phyloP scores from a whole-genome alignment of 2,113 vertebrate genomes.

The Hepsetus odoe region DNA sequence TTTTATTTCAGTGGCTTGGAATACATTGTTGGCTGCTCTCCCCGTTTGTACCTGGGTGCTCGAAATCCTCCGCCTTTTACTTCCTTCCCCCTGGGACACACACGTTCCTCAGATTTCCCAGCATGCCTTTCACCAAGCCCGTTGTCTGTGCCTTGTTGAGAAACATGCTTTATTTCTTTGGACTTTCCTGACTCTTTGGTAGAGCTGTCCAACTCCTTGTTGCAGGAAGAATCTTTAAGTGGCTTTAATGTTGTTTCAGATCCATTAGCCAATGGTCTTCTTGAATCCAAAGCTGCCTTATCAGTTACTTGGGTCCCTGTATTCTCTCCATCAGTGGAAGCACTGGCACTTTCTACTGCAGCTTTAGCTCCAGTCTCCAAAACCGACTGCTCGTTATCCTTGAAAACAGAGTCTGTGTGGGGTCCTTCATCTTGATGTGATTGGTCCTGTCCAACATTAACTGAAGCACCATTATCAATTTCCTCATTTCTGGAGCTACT shows the following conservation, averaged over 20 bases:
- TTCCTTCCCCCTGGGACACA: constrained; percentile 72
- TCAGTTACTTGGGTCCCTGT: constrained; percentile 28
- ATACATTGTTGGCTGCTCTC: constrained; percentile 7
- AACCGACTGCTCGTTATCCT: constrained; percentile 63
- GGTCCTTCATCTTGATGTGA: constrained; percentile 65
- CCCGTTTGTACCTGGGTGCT: constrained; percentile 71
- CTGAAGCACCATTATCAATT: constrained; percentile 40
- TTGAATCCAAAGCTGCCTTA: constrained; percentile 43
- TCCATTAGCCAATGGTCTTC: constrained; percentile 18
- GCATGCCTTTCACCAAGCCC: constrained; percentile 45
- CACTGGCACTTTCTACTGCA: constrained; percentile 58
- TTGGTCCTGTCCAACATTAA: constrained; percentile 58
- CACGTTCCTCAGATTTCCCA: constrained; percentile 63
- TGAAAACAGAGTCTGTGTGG: constrained; percentile 71
- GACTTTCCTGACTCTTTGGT: constrained; percentile 21
- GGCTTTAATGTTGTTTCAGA: constrained; percentile 33
- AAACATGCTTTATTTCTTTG: constrained; percentile 6
- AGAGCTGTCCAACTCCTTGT: constrained; percentile 12
- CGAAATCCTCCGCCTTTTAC: constrained; percentile 74
- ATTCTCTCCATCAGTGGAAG: constrained; percentile 30
- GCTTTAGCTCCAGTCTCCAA: constrained; percentile 58
- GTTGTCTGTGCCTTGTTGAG: constrained; percentile 35
- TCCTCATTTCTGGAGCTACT: constrained; percentile 45
- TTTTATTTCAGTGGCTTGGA: too few relatives aligned
- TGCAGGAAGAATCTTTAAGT: constrained; percentile 19